Evolutionary conservation across 1,140 invertebrate genomes (phyloP), one percentile per base, ranked within the genome.

Genomic region (Ooceraea biroi): DNA sequence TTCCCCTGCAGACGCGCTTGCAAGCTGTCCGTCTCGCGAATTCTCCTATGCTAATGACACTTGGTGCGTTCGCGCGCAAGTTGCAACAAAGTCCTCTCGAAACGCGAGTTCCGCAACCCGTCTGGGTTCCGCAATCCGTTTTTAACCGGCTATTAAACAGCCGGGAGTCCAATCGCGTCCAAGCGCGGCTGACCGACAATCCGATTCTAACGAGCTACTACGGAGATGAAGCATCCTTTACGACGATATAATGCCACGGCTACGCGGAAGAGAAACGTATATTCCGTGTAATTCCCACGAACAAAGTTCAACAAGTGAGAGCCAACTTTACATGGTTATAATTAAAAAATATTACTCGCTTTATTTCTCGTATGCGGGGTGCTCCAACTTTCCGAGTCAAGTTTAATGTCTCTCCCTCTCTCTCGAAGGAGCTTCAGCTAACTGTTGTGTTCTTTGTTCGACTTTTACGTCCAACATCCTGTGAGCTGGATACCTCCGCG

Each of bases 161-260:
- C 22, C 36, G 1, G 36, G n/a, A 10, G n/a, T 22, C 19, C 61
- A n/a, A 41, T n/a, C 17, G 61, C 36, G 19, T 36, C 22, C 52
- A 10, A 36, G 14, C 8, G 12, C 46, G n/a, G n/a, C 57, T 61
- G 27, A 60, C 57, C 17, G 22, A 44, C 57, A 46, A 76, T 65
- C 58, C n/a, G 25, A 12, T 25, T 48, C 58, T 50, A 65, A 63
- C 17, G 25, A 65, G 73, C 57, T 65, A 48, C 22, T 58, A 27
- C 44, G 22, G 10, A 44, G 71, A 44, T 73, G 58, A 76, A 65
- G 63, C n/a, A 46, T 65, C 44, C 58, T 30, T 76, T 57, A 65
- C 41, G 12, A 61, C 63, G 72, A 74, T 22, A 30, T 44, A 65
- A 48, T 25, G 44, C 27, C 27, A 7, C 30, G n/a, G 8, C 17